These are phyloP conservation scores for Ypsolopha scabrella DNA, from an alignment of 2,888 invertebrate species.

Conservation along the genomic window DNA sequence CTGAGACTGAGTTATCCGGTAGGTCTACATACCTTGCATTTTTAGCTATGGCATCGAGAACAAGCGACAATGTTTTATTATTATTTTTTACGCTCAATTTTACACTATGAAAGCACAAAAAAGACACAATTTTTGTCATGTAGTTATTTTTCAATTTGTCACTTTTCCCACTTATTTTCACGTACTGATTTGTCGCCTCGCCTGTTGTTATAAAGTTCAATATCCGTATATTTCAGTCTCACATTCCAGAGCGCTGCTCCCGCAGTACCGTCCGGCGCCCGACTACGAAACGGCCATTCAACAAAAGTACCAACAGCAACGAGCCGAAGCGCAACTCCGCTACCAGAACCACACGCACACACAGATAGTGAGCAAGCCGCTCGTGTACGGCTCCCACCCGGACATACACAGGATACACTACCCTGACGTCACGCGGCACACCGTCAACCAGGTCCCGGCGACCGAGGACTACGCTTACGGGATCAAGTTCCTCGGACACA, in stretches of 20 bases:
- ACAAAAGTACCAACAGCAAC: slow-evolving; percentile 78
- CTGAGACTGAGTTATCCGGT: too few species aligned
- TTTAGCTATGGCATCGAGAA: too few species aligned
- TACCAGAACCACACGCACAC: slow-evolving; percentile 44
- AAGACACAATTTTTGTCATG: too few species aligned
- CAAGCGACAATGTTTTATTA: too few species aligned
- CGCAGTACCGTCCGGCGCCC: slow-evolving; percentile 90
- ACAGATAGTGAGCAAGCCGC: slow-evolving; percentile 35
- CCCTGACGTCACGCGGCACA: slow-evolving; percentile 75
- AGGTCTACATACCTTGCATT: too few species aligned
- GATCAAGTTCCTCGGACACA: slow-evolving; percentile 32
- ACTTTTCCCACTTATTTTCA: too few species aligned
- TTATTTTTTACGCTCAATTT: too few species aligned
- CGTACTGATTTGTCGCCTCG: too few species aligned
- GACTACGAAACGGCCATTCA: slow-evolving; percentile 96
- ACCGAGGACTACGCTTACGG: slow-evolving; percentile 48
- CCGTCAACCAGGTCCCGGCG: slow-evolving; percentile 29
- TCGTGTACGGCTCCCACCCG: slow-evolving; percentile 78
- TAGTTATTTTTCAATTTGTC: too few species aligned
- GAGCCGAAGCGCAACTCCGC: slow-evolving; percentile 46
- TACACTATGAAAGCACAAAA: too few species aligned
- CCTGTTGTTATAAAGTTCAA: too few species aligned
- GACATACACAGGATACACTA: slow-evolving; percentile 78
- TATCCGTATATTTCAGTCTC: too few species aligned
- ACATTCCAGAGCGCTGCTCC: slow-evolving; percentile 77